A percentile compares a stretch with the other conserved stretches of the same genome.
phyloP scores from a whole-genome alignment of 2,113 vertebrate genomes.

The Canis aureus region DNA sequence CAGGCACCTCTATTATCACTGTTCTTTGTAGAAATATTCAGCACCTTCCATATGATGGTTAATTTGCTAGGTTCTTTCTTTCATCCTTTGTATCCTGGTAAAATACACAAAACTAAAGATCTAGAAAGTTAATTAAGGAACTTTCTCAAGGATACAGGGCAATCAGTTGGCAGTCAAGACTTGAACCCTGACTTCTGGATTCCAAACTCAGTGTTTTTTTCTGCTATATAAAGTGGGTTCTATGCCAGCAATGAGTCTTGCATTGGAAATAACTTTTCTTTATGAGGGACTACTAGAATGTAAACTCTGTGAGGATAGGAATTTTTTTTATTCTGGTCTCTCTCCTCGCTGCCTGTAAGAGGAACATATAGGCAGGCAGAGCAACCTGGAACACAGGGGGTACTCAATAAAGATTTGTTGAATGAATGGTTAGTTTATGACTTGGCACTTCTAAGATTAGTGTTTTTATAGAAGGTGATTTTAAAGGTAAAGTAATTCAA shows the following conservation, averaged over 20 bases:
- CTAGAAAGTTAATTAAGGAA: not conserved
- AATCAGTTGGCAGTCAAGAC: not conserved
- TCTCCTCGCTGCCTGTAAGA: not conserved
- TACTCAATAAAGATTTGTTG: not conserved
- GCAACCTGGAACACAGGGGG: not conserved
- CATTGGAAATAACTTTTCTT: conserved; percentile 20
- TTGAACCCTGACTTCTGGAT: not conserved
- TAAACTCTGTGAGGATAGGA: not conserved
- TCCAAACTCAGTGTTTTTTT: not conserved
- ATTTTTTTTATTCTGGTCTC: not conserved
- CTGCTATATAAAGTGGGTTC: not conserved
- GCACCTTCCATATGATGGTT: not conserved
- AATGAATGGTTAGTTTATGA: not conserved
- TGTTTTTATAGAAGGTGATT: not conserved
- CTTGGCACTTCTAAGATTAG: not conserved
- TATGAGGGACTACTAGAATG: not conserved
- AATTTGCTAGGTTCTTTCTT: not conserved
- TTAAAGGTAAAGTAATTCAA: not conserved
- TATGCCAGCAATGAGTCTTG: not conserved
- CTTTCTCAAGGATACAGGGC: not conserved
- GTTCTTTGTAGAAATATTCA: not conserved
- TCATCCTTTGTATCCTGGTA: not conserved
- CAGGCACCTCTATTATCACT: not conserved
- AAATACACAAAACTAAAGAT: not conserved
- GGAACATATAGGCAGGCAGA: not conserved